Conservation (phyloP, 2,113 vertebrate genomes). For the Rhea pennata region DNA sequence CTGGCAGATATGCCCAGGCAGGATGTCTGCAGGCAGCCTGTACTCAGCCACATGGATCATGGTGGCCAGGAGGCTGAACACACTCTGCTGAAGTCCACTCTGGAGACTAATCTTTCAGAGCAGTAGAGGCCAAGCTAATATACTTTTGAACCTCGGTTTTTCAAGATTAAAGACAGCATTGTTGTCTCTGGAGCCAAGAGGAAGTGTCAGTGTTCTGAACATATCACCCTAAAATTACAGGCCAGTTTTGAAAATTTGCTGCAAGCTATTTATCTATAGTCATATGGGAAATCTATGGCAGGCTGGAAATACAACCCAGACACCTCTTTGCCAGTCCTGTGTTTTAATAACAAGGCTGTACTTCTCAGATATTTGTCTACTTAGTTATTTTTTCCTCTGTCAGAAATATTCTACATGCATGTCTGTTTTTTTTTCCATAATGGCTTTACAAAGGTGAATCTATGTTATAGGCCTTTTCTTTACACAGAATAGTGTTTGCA, state of each 20-base stretch:
- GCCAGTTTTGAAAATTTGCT: neutral
- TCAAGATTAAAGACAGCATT: neutral
- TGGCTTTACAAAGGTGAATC: neutral
- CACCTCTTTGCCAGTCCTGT: conserved; percentile 10
- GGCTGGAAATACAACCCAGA: neutral
- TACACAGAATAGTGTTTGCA: neutral
- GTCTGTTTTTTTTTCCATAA: neutral
- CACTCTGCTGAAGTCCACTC: fast-evolving
- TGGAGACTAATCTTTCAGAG: neutral
- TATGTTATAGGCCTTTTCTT: neutral
- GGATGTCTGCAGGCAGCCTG: neutral
- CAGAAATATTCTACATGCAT: neutral
- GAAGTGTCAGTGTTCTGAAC: neutral
- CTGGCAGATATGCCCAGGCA: neutral
- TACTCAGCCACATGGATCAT: fast-evolving
- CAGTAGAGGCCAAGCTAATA: neutral
- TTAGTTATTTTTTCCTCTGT: conserved; percentile 44
- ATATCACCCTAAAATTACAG: neutral
- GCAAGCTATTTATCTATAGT: neutral
- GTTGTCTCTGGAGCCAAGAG: neutral
- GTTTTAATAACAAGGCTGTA: conserved; percentile 35
- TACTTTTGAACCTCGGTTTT: neutral
- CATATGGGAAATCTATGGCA: neutral
- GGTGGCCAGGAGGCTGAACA: neutral
- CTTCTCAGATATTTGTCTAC: conserved; percentile 30